phyloP scores from a whole-genome alignment of 2,888 invertebrate genomes.

The Magallana nippona region DNA sequence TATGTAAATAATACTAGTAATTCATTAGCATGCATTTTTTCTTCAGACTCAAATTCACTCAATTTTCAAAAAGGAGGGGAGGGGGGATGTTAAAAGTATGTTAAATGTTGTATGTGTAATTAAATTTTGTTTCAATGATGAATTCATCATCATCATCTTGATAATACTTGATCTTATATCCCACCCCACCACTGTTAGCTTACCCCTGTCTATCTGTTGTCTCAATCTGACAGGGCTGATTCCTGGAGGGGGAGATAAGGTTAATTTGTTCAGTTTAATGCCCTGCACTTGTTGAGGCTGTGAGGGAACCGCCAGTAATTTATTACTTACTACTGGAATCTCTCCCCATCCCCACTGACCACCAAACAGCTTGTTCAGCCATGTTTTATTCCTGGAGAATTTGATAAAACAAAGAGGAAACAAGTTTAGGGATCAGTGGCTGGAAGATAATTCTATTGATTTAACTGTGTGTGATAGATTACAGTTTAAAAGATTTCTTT shows the following conservation, averaged over 20 bases:
- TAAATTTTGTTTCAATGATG: too few relatives aligned
- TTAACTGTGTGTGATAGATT: too few relatives aligned
- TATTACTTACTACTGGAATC: conserved; percentile 6
- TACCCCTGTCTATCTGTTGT: background rate
- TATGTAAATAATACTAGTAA: too few relatives aligned
- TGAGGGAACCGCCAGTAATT: background rate
- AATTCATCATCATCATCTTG: too few relatives aligned
- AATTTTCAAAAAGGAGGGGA: too few relatives aligned
- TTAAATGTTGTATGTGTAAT: too few relatives aligned
- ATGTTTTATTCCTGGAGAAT: background rate
- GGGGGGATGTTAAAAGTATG: too few relatives aligned
- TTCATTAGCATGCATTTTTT: too few relatives aligned
- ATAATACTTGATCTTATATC: background rate
- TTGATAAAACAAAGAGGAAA: background rate
- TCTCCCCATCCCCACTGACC: background rate
- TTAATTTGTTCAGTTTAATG: conserved; percentile 1
- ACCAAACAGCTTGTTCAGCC: background rate
- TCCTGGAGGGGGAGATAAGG: background rate
- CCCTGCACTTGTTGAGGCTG: conserved; percentile 6
- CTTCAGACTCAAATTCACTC: too few relatives aligned
- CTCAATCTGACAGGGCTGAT: background rate
- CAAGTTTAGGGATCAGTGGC: background rate
- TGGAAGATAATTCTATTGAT: background rate
- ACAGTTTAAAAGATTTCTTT: too few relatives aligned
- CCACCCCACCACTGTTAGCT: background rate